phyloP scores from a whole-genome alignment of 2,113 vertebrate genomes.

The Australoheros scitulus region DNA sequence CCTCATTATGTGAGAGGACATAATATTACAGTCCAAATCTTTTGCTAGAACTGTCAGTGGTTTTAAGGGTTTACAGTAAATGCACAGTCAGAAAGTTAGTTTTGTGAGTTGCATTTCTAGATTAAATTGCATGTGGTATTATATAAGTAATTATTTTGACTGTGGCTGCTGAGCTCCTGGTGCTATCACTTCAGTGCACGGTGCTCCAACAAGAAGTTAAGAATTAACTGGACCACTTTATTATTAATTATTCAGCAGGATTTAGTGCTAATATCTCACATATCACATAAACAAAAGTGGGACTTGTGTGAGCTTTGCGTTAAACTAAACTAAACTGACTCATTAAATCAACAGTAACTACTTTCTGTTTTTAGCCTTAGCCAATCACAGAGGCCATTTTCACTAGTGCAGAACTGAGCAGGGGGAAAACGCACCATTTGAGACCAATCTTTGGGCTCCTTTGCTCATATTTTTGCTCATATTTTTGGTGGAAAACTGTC shows the following conservation, averaged over 20 bases:
- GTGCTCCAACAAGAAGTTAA: slow-evolving; percentile 5
- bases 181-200: not conserved
- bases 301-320: not conserved
- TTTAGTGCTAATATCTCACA: slow-evolving; percentile 4
- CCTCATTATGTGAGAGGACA: not conserved
- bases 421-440: not conserved
- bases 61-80: not conserved
- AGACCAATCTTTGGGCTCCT: not conserved
- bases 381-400: not conserved
- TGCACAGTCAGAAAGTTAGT: not conserved
- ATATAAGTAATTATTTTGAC: not conserved
- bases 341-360: not conserved
- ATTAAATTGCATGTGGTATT: slow-evolving; percentile 1
- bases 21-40: not conserved
- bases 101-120: not conserved
- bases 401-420: not conserved
- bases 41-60: not conserved
- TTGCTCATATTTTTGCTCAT: not conserved
- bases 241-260: slow-evolving; percentile 51
- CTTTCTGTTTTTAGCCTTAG: not conserved
- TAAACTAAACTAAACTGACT: not conserved
- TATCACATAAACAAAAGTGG: slow-evolving; percentile 14
- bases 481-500: not conserved
- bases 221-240: slow-evolving; percentile 46
- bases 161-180: not conserved